Evolutionary conservation across 2,797 vertebrate species (phyloP).

Genomic region (Perodicticus potto): DNA sequence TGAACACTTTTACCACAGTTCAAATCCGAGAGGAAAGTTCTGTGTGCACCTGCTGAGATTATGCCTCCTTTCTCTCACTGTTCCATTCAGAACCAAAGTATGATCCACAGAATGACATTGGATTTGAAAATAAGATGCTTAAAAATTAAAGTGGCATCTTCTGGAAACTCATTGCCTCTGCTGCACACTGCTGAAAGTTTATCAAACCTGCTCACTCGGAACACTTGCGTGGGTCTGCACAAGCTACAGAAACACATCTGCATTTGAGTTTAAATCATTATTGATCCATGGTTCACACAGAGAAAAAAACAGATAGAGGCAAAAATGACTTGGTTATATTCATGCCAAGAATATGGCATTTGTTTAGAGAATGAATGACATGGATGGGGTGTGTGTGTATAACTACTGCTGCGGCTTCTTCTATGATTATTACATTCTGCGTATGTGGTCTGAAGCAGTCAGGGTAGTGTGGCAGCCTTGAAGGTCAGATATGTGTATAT

Average conservation of each 20-base stretch:
- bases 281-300: background rate
- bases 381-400: rapidly evolving
- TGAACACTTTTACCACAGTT: background rate
- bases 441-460: background rate
- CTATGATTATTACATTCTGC: background rate
- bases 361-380: background rate
- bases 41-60: too few relatives aligned
- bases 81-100: background rate
- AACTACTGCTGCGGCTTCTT: background rate
- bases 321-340: background rate
- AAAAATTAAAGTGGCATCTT: background rate
- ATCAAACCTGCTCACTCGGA: background rate
- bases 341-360: background rate
- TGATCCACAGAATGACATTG: background rate
- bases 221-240: background rate
- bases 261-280: background rate
- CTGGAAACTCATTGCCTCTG: background rate
- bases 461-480: background rate
- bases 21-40: background rate
- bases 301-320: background rate
- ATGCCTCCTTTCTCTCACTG: background rate
- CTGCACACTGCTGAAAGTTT: background rate
- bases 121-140: conserved; percentile 29
- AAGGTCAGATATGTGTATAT: background rate
- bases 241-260: background rate